phyloP scores from a whole-genome alignment of 2,113 vertebrate genomes.

The Aspidoscelis tigris region DNA sequence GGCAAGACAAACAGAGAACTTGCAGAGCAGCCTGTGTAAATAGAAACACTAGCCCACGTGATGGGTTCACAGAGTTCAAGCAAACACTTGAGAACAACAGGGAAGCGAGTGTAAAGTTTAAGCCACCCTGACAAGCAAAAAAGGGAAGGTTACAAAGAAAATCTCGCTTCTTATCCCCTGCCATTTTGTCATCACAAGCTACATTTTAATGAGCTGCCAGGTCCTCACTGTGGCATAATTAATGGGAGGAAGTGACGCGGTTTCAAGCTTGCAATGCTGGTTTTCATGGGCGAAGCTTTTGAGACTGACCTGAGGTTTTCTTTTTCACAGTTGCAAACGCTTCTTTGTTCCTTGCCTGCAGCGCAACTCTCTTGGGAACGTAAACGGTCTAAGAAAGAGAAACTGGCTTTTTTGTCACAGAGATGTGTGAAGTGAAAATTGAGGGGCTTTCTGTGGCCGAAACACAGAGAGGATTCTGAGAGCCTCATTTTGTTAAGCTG shows the following conservation, averaged over 20 bases:
- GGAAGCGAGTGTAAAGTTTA: constrained; percentile 67
- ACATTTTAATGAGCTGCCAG: constrained; percentile 18
- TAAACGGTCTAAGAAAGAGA: constrained; percentile 17
- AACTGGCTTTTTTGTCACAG: not conserved
- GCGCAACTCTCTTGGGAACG: not conserved
- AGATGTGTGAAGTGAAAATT: not conserved
- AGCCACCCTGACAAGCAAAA: constrained; percentile 54
- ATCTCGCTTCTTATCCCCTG: constrained; percentile 28
- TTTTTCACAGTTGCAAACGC: not conserved
- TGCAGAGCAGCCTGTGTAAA: constrained; percentile 74
- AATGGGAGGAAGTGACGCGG: constrained; percentile 5
- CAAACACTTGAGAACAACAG: constrained; percentile 72
- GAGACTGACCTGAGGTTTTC: not conserved
- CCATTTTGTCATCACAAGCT: constrained; percentile 14
- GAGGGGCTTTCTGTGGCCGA: not conserved
- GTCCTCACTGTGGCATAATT: constrained; percentile 13
- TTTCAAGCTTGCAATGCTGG: not conserved
- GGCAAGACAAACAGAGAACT: constrained; percentile 78
- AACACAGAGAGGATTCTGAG: not conserved
- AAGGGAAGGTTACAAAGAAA: constrained; percentile 50
- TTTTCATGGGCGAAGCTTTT: not conserved
- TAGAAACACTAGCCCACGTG: constrained; percentile 76
- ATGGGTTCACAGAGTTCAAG: constrained; percentile 76
- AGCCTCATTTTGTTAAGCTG: not conserved
- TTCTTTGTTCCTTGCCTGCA: not conserved